Evolutionary conservation across 2,888 invertebrate species (phyloP).

Genomic region (Baccha elongata): DNA sequence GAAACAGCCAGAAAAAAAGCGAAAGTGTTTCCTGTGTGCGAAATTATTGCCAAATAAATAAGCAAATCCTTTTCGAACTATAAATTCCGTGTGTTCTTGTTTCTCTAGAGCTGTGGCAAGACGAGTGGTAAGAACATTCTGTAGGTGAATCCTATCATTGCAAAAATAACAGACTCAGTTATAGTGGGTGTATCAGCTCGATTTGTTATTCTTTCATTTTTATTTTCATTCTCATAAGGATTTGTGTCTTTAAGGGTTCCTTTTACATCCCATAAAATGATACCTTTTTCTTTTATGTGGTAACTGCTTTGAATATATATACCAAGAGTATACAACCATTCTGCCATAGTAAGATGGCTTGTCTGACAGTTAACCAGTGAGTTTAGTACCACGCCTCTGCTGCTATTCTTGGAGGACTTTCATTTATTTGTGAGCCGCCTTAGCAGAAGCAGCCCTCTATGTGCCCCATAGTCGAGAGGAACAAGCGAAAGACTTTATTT

Average conservation of each 20-base stretch:
- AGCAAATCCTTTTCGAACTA: conserved; percentile 71
- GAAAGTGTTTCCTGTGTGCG: conserved; percentile 71
- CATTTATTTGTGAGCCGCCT: conserved; percentile 43
- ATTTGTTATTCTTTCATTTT: conserved; percentile 57
- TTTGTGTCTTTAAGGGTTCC: conserved; percentile 52
- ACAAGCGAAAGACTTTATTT: conserved; percentile 67
- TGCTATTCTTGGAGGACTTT: conserved; percentile 54
- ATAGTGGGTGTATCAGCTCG: conserved; percentile 59
- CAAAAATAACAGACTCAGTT: conserved; percentile 41
- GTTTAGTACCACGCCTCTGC: conserved; percentile 63
- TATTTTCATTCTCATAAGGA: conserved; percentile 25
- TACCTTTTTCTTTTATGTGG: conserved; percentile 46
- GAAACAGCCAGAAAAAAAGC: background rate
- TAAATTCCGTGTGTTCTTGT: conserved; percentile 56
- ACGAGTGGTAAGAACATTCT: conserved; percentile 42
- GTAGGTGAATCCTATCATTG: conserved; percentile 48
- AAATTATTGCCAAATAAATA: conserved; percentile 74
- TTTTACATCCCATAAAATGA: conserved; percentile 59
- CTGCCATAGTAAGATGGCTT: conserved; percentile 55
- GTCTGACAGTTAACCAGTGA: conserved; percentile 67
- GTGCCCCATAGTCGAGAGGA: conserved; percentile 28
- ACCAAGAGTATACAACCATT: conserved; percentile 14
- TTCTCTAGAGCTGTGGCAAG: background rate
- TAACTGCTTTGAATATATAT: conserved; percentile 49
- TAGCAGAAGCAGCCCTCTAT: conserved; percentile 28